Evolutionary conservation across 2,888 invertebrate species (phyloP), one percentile per base, ranked within the genome.

Genomic region (Andrena chrysosceles): DNA sequence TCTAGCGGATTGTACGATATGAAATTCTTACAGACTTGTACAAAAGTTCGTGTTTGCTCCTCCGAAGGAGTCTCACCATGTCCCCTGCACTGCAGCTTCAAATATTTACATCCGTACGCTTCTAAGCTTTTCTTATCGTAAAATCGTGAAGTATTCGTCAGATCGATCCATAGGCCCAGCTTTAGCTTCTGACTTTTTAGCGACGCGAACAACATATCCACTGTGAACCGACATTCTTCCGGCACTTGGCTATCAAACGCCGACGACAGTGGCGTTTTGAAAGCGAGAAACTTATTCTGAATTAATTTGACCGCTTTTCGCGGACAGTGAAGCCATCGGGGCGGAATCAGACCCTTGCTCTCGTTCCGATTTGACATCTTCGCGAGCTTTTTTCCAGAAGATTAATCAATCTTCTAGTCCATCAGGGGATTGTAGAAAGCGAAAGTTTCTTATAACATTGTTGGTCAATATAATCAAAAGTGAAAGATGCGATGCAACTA

Each of bases 111-210:
- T 16, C 96, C 97, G 76, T 96, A 94, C 1, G 95, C 94, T 91
- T 98, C 98, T 31, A 99, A 95, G 80, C 96, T 96, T n/a, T 95
- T 93, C 85, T 96, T 97, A 90, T 98, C 96, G 93, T 99, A 99
- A 94, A 99, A 99, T 77, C 99, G 95, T 83, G 95, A 96, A 0
- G 99, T 99, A 92, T 99, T 99, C 0, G 99, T 99, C 85, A 99
- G 95, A 94, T 99, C 99, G 83, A 99, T 97, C 98, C 99, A 98
- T 31, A 99, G 94, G 0, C 99, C 99, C 78, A 99, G 94, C 92
- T 97, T 98, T 23, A 97, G 97, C 95, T 97, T 97, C 88, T 96
- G 95, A 81, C 95, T 95, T 94, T 97, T 97, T 92, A 98, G 95
- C 68, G 96, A 96, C 62, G 95, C 95, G 89, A 99, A 97, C 52